Percentiles rank a stretch among this genome's conserved stretches.
Conservation (phyloP, 2,888 invertebrate genomes). For the Amphimallon solstitiale region DNA sequence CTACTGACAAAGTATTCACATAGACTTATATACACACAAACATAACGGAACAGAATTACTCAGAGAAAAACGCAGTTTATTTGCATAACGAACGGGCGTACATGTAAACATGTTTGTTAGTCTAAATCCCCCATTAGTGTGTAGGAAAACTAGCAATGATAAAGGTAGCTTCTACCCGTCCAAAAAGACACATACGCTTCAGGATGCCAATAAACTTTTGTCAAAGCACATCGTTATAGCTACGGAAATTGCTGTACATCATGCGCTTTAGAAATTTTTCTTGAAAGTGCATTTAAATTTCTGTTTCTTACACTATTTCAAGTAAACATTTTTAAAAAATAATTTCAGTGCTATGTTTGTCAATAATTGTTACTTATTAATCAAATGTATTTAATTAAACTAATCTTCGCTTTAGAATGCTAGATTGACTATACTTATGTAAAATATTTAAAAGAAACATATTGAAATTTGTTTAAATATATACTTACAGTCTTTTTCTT, state of each 20-base stretch:
- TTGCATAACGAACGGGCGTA: slow-evolving; percentile 57
- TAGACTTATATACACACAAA: neutral
- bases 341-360: no score
- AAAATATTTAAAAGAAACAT: no score
- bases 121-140: slow-evolving; percentile 61
- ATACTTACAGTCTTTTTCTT: no score
- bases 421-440: no score
- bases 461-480: no score
- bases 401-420: no score
- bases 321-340: no score
- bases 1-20: neutral
- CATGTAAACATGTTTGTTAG: slow-evolving; percentile 57
- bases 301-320: no score
- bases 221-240: slow-evolving; percentile 58
- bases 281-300: neutral
- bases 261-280: neutral
- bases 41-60: slow-evolving; percentile 28
- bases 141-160: slow-evolving; percentile 56
- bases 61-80: slow-evolving; percentile 50
- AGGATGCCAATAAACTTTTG: slow-evolving; percentile 61
- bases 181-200: slow-evolving; percentile 54
- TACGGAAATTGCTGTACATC: slow-evolving; percentile 39
- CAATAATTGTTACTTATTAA: no score
- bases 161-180: slow-evolving; percentile 43
- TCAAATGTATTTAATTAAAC: no score